phyloP scores from a whole-genome alignment of 2,888 invertebrate genomes.

The Cancer borealis region DNA sequence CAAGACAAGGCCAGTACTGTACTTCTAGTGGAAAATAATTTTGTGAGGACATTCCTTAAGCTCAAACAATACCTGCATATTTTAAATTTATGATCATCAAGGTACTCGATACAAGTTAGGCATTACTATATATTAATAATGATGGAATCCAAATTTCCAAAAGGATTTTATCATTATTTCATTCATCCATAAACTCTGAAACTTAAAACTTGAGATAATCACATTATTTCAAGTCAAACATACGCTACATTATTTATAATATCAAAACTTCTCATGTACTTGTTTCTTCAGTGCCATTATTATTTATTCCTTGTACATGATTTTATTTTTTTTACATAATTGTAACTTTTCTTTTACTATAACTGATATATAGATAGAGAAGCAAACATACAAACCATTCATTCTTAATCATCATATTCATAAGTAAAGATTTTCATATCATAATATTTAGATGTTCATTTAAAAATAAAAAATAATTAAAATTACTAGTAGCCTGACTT shows the following conservation, averaged over 20 bases:
- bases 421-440: constrained; percentile 38
- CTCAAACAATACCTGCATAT: background rate
- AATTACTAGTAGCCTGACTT: background rate
- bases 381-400: background rate
- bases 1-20: constrained; percentile 8
- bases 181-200: background rate
- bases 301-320: background rate
- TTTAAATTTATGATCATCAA: background rate
- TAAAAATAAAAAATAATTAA: background rate
- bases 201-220: background rate
- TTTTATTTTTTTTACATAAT: background rate
- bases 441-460: constrained; percentile 1
- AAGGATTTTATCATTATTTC: background rate
- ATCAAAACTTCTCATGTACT: background rate
- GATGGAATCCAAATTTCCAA: background rate
- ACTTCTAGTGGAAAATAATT: background rate
- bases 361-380: background rate
- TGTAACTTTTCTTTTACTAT: background rate
- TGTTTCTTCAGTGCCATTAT: constrained; percentile 15
- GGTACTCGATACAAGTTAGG: background rate
- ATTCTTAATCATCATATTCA: constrained; percentile 5
- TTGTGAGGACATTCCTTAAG: background rate
- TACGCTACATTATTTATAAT: background rate
- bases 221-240: background rate
- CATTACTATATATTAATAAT: background rate